These are phyloP conservation scores for Lacanobia oleracea DNA, from an alignment of 2,888 invertebrate species.

Conservation along the genomic window DNA sequence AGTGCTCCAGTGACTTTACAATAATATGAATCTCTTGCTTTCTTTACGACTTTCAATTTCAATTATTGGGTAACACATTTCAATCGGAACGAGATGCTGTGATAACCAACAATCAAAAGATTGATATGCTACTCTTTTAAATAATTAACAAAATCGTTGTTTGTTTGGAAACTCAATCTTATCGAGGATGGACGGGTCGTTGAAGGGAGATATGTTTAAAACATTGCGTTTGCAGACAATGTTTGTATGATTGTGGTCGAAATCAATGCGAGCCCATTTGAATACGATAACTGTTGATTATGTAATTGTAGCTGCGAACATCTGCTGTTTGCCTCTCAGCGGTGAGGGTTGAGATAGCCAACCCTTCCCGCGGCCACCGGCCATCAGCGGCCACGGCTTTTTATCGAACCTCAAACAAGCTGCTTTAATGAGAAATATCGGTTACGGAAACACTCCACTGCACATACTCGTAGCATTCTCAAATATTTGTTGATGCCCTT, in stretches of 20 bases:
- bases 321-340: constrained; percentile 85
- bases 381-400: constrained; percentile 83
- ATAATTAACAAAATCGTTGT: constrained; percentile 50
- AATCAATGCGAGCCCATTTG: constrained; percentile 82
- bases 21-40: constrained; percentile 81
- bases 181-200: constrained; percentile 35
- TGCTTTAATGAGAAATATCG: constrained; percentile 89
- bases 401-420: constrained; percentile 86
- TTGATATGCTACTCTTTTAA: constrained; percentile 51
- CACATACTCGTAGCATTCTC: constrained; percentile 79
- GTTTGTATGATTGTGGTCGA: constrained; percentile 55
- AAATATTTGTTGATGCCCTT: constrained; percentile 82
- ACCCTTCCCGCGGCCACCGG: constrained; percentile 85
- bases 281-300: constrained; percentile 87
- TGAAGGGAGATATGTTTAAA: constrained; percentile 45
- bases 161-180: constrained; percentile 47
- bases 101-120: constrained; percentile 52
- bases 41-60: constrained; percentile 86
- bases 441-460: constrained; percentile 87
- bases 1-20: constrained; percentile 87
- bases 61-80: constrained; percentile 74
- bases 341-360: constrained; percentile 77
- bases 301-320: constrained; percentile 87
- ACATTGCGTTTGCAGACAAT: constrained; percentile 54
- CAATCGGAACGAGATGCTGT: constrained; percentile 62